Evolutionary conservation across 2,797 vertebrate genomes (phyloP), one percentile per base, ranked within the genome.

Genomic region (Lagorchestes hirsutus): DNA sequence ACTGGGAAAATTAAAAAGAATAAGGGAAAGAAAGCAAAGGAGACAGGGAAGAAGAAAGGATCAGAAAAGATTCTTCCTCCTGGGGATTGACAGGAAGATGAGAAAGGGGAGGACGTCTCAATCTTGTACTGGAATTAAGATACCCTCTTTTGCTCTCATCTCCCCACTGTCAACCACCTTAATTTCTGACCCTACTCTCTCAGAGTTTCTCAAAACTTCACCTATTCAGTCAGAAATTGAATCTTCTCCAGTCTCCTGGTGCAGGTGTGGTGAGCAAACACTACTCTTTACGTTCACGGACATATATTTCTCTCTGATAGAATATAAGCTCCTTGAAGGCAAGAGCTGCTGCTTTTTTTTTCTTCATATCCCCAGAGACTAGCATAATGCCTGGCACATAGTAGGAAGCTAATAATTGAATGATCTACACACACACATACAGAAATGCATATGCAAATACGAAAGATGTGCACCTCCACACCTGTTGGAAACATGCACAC

Each of bases 141-240:
- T 40, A 67, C 34, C 34, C 34, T n/a, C 59, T 59, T 18, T 11
- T 91, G 67, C 74, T 93, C 62, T 56, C 16, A 54, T 54, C 90
- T n/a, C 40, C 12, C 11, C n/a, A 87, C 34, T 5, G 9, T 24
- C 93, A 40, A 9, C 34, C 59, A 24, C 40, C 87, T 92, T 93
- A 6, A 57, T 62, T 57, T 56, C 93, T 46, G 18, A 22, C 9
- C 29, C 6, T 4, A 67, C n/a, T 55, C 91, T 91, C 58, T 62
- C 91, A 18, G n/a, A 8, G 5, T 92, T 94, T 97, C 58, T 93
- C 95, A 67, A 93, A 29, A 12, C 92, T 91, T 87, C 40, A n/a
- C 57, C 58, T 50, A 16, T 56, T 67, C 46, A 3, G 57, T n/a
- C 2, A 34, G n/a, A 0, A 57, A 74, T 82, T 92, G 40, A 14